These are phyloP conservation scores for Dendrolimus punctatus DNA, from an alignment of 1,140 invertebrate genomes.

Conservation along the genomic window DNA sequence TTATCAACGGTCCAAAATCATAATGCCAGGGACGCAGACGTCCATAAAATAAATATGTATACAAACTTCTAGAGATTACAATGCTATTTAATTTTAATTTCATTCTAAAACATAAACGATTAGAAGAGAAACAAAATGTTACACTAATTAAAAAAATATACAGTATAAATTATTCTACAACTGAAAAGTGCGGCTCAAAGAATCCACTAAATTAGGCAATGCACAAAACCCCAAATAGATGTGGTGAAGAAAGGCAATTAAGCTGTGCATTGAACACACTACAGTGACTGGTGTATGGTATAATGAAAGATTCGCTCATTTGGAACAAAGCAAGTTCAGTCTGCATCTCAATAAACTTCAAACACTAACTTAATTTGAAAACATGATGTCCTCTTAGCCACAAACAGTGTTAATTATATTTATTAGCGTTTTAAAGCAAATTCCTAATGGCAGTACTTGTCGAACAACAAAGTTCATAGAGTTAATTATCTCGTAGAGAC, in stretches of 20 bases:
- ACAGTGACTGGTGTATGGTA: slow-evolving; percentile 49
- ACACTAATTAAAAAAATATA: too few species aligned
- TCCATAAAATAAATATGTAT: too few species aligned
- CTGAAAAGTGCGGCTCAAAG: slow-evolving; percentile 8
- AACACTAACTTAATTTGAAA: neutral
- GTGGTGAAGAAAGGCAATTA: slow-evolving; percentile 58
- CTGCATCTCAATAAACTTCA: slow-evolving; percentile 4
- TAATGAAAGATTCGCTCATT: slow-evolving; percentile 28
- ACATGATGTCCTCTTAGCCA: slow-evolving; percentile 12
- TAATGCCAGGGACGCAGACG: too few species aligned
- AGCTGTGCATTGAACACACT: slow-evolving; percentile 57
- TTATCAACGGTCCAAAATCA: too few species aligned
- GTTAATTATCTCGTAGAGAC: slow-evolving; percentile 59
- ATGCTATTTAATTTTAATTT: too few species aligned
- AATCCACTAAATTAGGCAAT: slow-evolving; percentile 41
- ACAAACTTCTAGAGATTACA: too few species aligned
- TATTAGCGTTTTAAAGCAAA: slow-evolving; percentile 52
- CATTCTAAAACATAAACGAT: too few species aligned
- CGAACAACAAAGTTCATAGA: slow-evolving; percentile 51
- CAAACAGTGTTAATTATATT: slow-evolving; percentile 37
- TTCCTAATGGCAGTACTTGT: slow-evolving; percentile 51
- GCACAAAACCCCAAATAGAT: slow-evolving; percentile 29
- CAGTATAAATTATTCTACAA: neutral
- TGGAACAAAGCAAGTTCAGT: slow-evolving; percentile 29
- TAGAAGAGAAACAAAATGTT: too few species aligned